Evolutionary conservation across 2,797 vertebrate species (phyloP), one percentile per base, ranked within the genome.

Genomic region (Diplodus puntazzo): DNA sequence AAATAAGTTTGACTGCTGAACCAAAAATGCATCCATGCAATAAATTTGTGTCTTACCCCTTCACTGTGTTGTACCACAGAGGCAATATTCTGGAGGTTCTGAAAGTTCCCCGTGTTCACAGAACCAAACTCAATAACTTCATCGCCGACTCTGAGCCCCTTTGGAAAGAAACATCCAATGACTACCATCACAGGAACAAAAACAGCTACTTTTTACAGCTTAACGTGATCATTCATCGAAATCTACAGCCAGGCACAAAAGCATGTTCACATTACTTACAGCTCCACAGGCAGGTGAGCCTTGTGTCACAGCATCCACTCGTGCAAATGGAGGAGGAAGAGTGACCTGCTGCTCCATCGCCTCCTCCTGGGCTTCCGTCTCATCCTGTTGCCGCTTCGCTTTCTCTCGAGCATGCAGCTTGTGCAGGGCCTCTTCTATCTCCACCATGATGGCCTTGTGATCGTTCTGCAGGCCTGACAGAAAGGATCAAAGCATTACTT

Each of bases 11-110:
- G 25, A 57, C 11, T 50, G 13, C 34, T 6, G 11, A n/a, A 59
- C 5, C 2, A 52, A 4, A 39, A 54, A 58, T 18, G 27, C 39
- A 48, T 30, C 17, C 13, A 30, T 12, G 30, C 4, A 34, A 43
- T 16, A 25, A 11, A 30, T 49, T 7, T 61, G 11, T 39, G 16
- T 75, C 97, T 95, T 82, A 99, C 98, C 95, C 96, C 97, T 91
- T 99, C 97, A 0, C 98, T 99, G 80, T 98, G 98, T 86, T 99
- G 97, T 14, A 99, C 97, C 80, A 99, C 97, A 0, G 88, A 95
- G 55, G 97, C 96, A 0, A 99, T 96, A 63, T 98, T 98, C 75
- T 98, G 97, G 67, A 99, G 94, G 20, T 93, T 97, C 91, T 97
- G 96, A 92, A 99, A 99, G 93, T 99, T 99, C 17, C 79, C 92